Evolutionary conservation across 2,113 vertebrate species (phyloP).

Genomic region (Sebastes schlegelii): DNA sequence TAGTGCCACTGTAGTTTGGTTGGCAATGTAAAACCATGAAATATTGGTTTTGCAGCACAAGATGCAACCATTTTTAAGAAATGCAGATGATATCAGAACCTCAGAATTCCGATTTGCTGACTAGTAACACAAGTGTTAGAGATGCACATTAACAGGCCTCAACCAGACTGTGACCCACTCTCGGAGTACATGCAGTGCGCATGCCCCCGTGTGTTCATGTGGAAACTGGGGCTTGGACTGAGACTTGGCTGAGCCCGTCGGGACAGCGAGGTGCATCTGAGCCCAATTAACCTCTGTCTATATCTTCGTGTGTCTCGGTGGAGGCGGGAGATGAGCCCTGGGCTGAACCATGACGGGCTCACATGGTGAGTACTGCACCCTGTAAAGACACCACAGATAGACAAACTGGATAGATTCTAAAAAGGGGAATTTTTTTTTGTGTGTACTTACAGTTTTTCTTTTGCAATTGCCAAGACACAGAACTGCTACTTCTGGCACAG

Average conservation of each 20-base stretch:
- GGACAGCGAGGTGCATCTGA: constrained; percentile 46
- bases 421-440: background rate
- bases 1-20: too few species aligned
- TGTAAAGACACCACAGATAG: constrained; percentile 19
- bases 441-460: background rate
- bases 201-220: constrained; percentile 8
- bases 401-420: background rate
- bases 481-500: too few species aligned
- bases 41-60: too few species aligned
- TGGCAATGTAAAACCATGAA: too few species aligned
- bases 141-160: background rate
- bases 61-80: background rate
- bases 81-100: too few species aligned
- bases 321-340: constrained; percentile 31
- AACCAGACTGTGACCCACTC: constrained; percentile 22
- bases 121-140: background rate
- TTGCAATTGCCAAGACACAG: background rate
- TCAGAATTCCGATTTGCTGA: background rate
- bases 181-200: background rate
- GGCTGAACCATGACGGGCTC: constrained; percentile 38
- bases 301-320: constrained; percentile 47
- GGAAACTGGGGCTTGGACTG: constrained; percentile 35
- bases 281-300: constrained; percentile 70
- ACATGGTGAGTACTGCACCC: constrained; percentile 14
- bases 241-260: constrained; percentile 29